Evolutionary conservation across 2,113 vertebrate genomes (phyloP).

Genomic region (Hirundichthys speculiger): DNA sequence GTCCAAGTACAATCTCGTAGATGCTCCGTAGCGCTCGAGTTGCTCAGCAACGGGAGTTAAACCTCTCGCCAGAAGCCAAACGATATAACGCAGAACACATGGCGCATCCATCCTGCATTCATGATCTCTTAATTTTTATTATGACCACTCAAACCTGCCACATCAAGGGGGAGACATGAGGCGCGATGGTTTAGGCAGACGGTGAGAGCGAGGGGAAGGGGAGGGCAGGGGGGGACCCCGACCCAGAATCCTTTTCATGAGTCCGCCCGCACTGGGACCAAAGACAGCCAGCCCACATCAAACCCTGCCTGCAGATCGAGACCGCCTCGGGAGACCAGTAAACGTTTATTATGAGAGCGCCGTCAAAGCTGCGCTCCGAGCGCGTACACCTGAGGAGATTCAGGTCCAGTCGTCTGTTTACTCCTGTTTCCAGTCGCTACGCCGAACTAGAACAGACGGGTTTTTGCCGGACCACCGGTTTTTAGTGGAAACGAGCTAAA

Average conservation of each 20-base stretch:
- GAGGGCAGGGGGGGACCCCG: slow-evolving; percentile 43
- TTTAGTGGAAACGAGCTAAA: no score
- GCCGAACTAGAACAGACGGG: no score
- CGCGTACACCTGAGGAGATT: slow-evolving; percentile 37
- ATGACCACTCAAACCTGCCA: slow-evolving; percentile 54
- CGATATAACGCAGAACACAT: slow-evolving; percentile 57
- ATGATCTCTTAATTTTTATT: slow-evolving; percentile 63
- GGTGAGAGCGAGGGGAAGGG: no score
- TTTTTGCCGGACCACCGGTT: no score
- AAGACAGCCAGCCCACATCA: slow-evolving; percentile 56
- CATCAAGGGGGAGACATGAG: slow-evolving; percentile 60
- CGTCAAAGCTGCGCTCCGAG: slow-evolving; percentile 20
- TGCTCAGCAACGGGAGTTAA: slow-evolving; percentile 1
- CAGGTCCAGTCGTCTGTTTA: neutral
- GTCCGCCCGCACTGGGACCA: slow-evolving; percentile 32
- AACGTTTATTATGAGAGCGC: slow-evolving; percentile 22
- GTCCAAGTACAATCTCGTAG: neutral
- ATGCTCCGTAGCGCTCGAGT: neutral
- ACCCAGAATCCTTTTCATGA: slow-evolving; percentile 59
- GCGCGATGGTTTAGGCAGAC: slow-evolving; percentile 54
- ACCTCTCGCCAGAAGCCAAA: slow-evolving; percentile 12
- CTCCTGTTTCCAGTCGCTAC: neutral
- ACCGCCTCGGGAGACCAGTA: slow-evolving; percentile 29
- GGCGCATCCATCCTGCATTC: slow-evolving; percentile 61
- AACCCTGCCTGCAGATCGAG: slow-evolving; percentile 33